These are phyloP conservation scores for Pararge aegeria DNA, from an alignment of 1,140 invertebrate genomes.

Conservation along the genomic window DNA sequence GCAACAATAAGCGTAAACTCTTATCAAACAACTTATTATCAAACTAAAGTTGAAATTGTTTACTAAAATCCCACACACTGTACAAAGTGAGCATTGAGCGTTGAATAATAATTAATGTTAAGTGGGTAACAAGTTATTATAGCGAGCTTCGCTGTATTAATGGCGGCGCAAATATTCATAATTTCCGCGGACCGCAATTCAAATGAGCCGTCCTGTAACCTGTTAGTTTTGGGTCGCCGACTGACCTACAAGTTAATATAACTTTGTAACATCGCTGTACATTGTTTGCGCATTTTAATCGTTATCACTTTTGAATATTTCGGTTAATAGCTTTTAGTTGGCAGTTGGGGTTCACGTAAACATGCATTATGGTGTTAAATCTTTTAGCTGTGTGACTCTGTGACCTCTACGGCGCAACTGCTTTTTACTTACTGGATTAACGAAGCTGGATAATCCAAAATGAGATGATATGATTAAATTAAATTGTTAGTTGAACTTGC, in stretches of 20 bases:
- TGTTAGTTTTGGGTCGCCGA: conserved; percentile 40
- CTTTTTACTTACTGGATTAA: no score
- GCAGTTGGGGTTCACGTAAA: background rate
- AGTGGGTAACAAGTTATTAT: background rate
- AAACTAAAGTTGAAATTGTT: no score
- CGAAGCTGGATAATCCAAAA: no score
- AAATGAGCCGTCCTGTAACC: conserved; percentile 40
- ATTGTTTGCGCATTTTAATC: conserved; percentile 7
- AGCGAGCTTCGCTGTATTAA: conserved; percentile 15
- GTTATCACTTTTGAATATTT: conserved; percentile 9
- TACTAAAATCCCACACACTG: no score
- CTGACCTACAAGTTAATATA: conserved; percentile 12
- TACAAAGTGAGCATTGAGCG: background rate
- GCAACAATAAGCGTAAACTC: no score
- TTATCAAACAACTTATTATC: no score
- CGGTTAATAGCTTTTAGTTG: background rate
- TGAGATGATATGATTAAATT: no score
- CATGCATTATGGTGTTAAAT: conserved; percentile 3
- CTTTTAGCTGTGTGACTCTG: no score
- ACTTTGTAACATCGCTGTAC: conserved; percentile 3
- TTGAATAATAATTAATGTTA: background rate
- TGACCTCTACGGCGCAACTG: no score
- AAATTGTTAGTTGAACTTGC: no score
- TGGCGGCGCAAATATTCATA: conserved; percentile 50
- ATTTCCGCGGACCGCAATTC: conserved; percentile 47